Evolutionary conservation across 2,888 invertebrate species (phyloP), one percentile per base, ranked within the genome.

Genomic region (Chymomyza caudatula): DNA sequence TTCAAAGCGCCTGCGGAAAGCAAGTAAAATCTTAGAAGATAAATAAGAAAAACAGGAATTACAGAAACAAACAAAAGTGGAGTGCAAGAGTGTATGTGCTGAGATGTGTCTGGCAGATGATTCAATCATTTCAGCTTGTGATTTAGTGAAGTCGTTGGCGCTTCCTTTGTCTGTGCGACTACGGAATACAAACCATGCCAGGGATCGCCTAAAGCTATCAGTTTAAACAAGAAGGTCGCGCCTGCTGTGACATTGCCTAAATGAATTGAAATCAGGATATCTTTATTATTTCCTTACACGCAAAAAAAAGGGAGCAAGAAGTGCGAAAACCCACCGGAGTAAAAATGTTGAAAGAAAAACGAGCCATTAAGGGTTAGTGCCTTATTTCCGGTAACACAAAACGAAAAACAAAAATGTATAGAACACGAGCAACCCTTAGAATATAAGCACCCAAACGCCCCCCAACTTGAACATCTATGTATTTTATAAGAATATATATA

Each of bases 191-290:
- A 60, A 37, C 52, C 19, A 17, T 60, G 13, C 19, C 13, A 29
- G 13, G n/a, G 13, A 15, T 52, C 19, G 53, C 63, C 70, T 52
- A 60, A 55, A 63, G 71, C 71, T 72, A 77, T 72, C 74, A 69
- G 65, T 76, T 69, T 64, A 43, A 62, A 59, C 63, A 77, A 79
- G 85, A 82, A 85, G 85, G 85, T 82, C 82, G 75, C 42, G 43
- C 51, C 42, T 29, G 51, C 15, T 37, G 52, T 52, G 51, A 11
- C 29, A 37, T 70, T 68, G 67, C 57, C 42, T 67, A 67, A 72
- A 78, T 73, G 74, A 84, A 74, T 79, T 74, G 69, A 79, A 76
- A 76, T 77, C 78, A 82, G 82, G 75, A 82, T 85, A 75, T 80
- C 71, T 85, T 71, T 71, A 78, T 78, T 69, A 71, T 77, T 63